Conservation (phyloP, 2,113 vertebrate genomes). For the Heteronetta atricapilla region DNA sequence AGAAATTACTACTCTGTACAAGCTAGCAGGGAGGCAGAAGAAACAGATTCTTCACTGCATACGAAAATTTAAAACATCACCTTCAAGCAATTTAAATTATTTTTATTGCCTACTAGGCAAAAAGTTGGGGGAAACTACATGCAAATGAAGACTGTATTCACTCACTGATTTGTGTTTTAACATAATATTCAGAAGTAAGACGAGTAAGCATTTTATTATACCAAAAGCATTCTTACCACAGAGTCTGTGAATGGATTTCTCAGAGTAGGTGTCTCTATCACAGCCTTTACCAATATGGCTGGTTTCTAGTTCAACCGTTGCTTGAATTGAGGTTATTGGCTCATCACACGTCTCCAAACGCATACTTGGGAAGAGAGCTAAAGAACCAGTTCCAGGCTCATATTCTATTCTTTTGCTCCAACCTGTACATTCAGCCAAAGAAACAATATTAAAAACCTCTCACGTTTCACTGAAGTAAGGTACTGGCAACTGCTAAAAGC, state of each 20-base stretch:
- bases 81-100: not conserved
- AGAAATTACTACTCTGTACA: not conserved
- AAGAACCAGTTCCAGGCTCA: conserved; percentile 91
- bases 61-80: not conserved
- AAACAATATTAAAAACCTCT: not conserved
- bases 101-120: not conserved
- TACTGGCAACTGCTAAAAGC: not conserved
- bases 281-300: conserved; percentile 97
- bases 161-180: not conserved
- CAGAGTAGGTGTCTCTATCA: conserved; percentile 97
- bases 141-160: not conserved
- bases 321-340: conserved; percentile 87
- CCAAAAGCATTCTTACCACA: conserved; percentile 83
- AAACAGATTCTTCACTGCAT: not conserved
- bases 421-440: conserved; percentile 71
- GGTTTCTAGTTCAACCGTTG: conserved; percentile 91
- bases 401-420: conserved; percentile 95
- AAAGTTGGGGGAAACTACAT: not conserved
- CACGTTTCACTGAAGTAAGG: not conserved
- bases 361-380: conserved; percentile 91
- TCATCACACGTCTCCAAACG: conserved; percentile 93
- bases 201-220: not conserved
- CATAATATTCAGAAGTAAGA: not conserved
- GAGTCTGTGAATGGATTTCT: conserved; percentile 94
- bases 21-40: not conserved